Base-by-base conservation (phyloP, 2,888 invertebrate genomes). In the Tenthredo scrophulariae region DNA sequence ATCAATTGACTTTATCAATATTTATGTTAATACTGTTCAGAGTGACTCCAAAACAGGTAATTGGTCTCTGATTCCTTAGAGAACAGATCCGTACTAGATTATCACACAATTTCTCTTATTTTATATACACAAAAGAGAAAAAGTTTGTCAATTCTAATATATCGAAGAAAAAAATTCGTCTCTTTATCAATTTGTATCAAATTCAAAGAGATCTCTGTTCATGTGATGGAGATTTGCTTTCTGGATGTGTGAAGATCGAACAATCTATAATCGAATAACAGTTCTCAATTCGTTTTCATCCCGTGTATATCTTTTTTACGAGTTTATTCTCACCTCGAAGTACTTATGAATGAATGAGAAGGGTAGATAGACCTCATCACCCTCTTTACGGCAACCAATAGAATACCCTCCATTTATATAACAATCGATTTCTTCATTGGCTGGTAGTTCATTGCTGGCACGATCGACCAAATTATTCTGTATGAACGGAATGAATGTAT, bases 291-390 rank as follows among this genome's bases (percentile, higher is more conserved):
- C 33, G 3, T n/a, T 70, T 37, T 5, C n/a, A 10, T 18, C n/a
- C n/a, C 18, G n/a, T 50, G 18, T 5, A 50, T 37, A 4, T 26
- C 13, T 26, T n/a, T 40, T 46, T 37, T 22, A 15, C 43, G 46
- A 40, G 74, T 10, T 67, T 5, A 33, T 37, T 90, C 93, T 91
- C 89, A 97, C 97, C 95, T 98, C 98, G 94, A 98, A 99, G 94
- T 99, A 98, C 93, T 97, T 98, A 91, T 97, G 97, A 89, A 99
- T 95, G 92, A 99, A 98, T 74, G 97, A 97, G 94, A 98, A 99
- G 33, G 99, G 99, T 89, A 99, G 94, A 93, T 96, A 98, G 46
- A 99, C 97, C 94, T 98, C 98, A 89, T 96, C 96, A n/a, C 95
- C 95, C 91, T 97, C 97, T 84, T 96, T 95, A 84, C 96, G 95